phyloP scores from a whole-genome alignment of 2,888 invertebrate species.

The Cataglyphis cursor region DNA sequence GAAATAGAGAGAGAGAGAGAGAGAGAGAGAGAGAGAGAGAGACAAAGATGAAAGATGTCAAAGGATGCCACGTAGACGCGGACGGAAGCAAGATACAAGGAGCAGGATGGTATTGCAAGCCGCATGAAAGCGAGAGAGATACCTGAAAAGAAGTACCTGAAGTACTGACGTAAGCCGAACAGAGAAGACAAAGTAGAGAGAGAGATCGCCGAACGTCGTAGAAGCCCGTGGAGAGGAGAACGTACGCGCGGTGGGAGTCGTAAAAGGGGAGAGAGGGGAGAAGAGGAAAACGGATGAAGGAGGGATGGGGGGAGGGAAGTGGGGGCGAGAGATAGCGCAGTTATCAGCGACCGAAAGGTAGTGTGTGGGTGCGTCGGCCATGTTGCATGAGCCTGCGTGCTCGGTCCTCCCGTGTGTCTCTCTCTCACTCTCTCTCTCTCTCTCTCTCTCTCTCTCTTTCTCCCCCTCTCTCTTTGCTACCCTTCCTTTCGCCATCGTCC shows the following conservation, averaged over 20 bases:
- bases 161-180: constrained; percentile 2
- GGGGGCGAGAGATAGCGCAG: constrained; percentile 54
- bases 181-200: constrained; percentile 15
- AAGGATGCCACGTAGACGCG: constrained; percentile 22
- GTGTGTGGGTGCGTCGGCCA: constrained; percentile 80
- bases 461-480: constrained; percentile 43
- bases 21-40: constrained; percentile 7
- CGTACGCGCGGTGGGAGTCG: constrained; percentile 78
- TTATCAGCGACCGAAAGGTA: constrained; percentile 55
- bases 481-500: constrained; percentile 40
- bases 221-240: constrained; percentile 81
- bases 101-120: constrained; percentile 13
- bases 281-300: constrained; percentile 15
- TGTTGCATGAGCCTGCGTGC: constrained; percentile 84
- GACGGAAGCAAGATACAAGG: constrained; percentile 29
- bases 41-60: neutral
- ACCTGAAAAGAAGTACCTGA: constrained; percentile 2
- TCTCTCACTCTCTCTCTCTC: constrained; percentile 37
- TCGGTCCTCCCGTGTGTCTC: constrained; percentile 70
- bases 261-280: constrained; percentile 18
- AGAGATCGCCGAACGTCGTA: constrained; percentile 44
- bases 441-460: constrained; percentile 47
- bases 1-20: constrained; percentile 10
- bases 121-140: constrained; percentile 32
- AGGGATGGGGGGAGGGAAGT: neutral